phyloP scores from a whole-genome alignment of 2,113 vertebrate species.

The Channa maculata region DNA sequence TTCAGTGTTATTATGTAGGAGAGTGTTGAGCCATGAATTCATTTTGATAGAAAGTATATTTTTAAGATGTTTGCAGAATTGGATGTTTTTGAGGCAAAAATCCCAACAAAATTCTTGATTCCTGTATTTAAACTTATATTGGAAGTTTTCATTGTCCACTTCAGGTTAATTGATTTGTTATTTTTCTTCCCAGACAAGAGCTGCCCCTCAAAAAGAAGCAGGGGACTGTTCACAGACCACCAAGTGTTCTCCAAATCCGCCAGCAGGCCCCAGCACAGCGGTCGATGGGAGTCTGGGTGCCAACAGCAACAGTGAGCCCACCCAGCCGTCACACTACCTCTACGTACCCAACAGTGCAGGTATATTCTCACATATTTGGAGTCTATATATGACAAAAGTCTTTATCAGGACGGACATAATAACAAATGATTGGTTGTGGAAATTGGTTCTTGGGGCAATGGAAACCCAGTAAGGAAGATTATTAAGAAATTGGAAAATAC shows the following conservation, averaged over 20 bases:
- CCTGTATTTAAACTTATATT: not conserved
- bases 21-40: not conserved
- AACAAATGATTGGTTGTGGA: too few species aligned
- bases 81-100: not conserved
- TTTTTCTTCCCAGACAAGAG: slow-evolving; percentile 27
- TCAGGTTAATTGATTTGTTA: not conserved
- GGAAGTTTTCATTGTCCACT: not conserved
- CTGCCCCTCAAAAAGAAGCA: slow-evolving; percentile 7
- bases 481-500: too few species aligned
- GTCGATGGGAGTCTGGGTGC: not conserved
- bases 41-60: not conserved
- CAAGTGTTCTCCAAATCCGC: slow-evolving; percentile 1
- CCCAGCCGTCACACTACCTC: slow-evolving; percentile 85
- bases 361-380: slow-evolving; percentile 44
- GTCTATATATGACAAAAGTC: too few species aligned
- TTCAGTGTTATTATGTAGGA: not conserved
- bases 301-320: slow-evolving; percentile 55
- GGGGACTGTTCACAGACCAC: not conserved
- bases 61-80: not conserved
- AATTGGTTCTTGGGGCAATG: too few species aligned
- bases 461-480: too few species aligned
- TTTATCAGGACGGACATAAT: too few species aligned
- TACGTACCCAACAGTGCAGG: slow-evolving; percentile 88
- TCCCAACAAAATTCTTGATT: not conserved
- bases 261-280: slow-evolving; percentile 9